Evolutionary conservation across 2,888 invertebrate species (phyloP), one percentile per base, ranked within the genome.

Genomic region (Celastrina argiolus): DNA sequence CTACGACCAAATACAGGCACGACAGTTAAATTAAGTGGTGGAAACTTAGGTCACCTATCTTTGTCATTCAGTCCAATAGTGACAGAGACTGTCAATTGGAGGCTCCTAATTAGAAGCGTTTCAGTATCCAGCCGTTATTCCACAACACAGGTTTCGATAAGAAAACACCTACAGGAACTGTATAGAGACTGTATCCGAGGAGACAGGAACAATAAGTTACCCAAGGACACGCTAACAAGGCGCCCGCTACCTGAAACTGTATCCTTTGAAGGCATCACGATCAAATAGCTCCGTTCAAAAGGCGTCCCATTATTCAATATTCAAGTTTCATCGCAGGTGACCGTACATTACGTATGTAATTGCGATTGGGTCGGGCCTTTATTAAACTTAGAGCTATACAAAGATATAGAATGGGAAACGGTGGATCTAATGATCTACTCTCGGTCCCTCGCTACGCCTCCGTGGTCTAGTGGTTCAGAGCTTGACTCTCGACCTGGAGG

Each of bases 211-310:
- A 66, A 65, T 42, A 59, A 66, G 82, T 80, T 80, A 78, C 81
- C 80, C 81, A 64, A 64, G 64, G 64, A 80, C 79, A 78, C 81
- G 68, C 70, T 87, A 88, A 88, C 85, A 84, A 87, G 87, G 88
- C 87, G 86, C 87, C 87, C 79, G 83, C 77, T 83, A 88, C 83
- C 87, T 84, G 87, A 88, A 82, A 85, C 86, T 85, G 81, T 81
- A 83, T 80, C 78, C 79, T 80, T 80, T 82, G 80, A 83, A 81
- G 80, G 81, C 77, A 85, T 85, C 85, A 81, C 81, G 80, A 79
- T 74, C 79, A 81, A 82, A 87, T 88, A 83, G 83, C 80, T 68
- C 64, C 63, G 70, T 64, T 71, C 72, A 70, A 70, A 71, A 69
- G 71, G 66, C 61, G 45, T 67, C 56, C 59, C 41, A 66, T 69